Evolutionary conservation across 2,888 invertebrate species (phyloP), one percentile per base, ranked within the genome.

Genomic region (Automeris io): DNA sequence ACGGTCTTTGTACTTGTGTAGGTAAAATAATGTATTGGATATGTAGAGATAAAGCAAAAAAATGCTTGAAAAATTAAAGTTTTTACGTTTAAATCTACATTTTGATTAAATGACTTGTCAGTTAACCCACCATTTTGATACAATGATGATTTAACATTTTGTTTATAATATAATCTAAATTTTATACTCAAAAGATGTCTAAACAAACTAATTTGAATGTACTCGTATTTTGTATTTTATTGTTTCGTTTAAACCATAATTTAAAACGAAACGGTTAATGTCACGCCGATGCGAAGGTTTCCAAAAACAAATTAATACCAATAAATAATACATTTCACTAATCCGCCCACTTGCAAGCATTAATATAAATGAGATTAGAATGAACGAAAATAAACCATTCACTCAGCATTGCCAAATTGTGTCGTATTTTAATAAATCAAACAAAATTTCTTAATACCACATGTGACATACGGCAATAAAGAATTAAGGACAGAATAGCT

Each of bases 361-460:
- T 68, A 60, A 61, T 62, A 67, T 62, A 61, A 71, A 70, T 63
- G 59, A 61, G 60, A 70, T 70, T 65, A 68, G 56, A 64, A 69
- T 60, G 51, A 64, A 62, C 55, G 57, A 70, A 73, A 73, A 76
- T 71, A 76, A 66, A 53, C 58, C 51, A 61, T 62, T 63, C 58
- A 54, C 47, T 61, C 53, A 54, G 51, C 62, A 66, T 61, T 67
- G 73, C 70, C 65, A 72, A 74, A 72, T 64, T 58, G 55, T 71
- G 70, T 70, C 70, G 58, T 55, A 40, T 58, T 57, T 43, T 43
- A 47, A 69, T 75, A 78, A 79, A 75, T 77, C 71, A 74, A 61
- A 58, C 46, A 33, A 41, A 43, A 47, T 51, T 60, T 57, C 47
- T 47, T 53, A 61, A 66, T 47, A 58, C 54, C 41, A 32, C 45